Conservation (phyloP, 2,113 vertebrate species). For the Channa argus region DNA sequence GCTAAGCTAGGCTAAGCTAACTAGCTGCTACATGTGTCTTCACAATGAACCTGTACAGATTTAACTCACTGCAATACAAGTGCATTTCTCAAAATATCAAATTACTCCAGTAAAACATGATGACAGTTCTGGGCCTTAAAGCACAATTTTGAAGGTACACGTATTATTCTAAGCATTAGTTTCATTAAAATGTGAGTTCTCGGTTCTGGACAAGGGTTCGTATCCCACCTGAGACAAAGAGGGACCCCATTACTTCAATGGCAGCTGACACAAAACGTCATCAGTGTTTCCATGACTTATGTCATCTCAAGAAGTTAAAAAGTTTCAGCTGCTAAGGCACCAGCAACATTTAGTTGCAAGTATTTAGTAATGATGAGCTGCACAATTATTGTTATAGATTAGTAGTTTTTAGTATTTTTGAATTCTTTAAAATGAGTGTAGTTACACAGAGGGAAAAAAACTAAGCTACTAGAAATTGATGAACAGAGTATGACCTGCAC, state of each 20-base stretch:
- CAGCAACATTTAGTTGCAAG: constrained; percentile 38
- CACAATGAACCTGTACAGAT: too few relatives aligned
- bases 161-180: neutral
- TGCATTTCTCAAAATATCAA: neutral
- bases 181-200: constrained; percentile 16
- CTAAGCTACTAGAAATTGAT: too few relatives aligned
- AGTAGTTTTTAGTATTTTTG: neutral
- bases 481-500: too few relatives aligned
- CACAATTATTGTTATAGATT: neutral
- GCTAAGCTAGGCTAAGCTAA: too few relatives aligned
- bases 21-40: too few relatives aligned
- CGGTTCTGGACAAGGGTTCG: neutral
- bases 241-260: neutral
- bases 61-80: too few relatives aligned
- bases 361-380: neutral
- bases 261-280: constrained; percentile 28
- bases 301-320: constrained; percentile 17
- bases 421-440: too few relatives aligned
- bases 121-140: neutral
- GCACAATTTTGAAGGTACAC: neutral
- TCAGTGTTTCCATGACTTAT: constrained; percentile 1
- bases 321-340: constrained; percentile 63
- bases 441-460: too few relatives aligned
- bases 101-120: neutral
- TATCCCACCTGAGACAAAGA: constrained; percentile 3